Conservation (phyloP, 2,113 vertebrate species). For the Antennarius striatus region DNA sequence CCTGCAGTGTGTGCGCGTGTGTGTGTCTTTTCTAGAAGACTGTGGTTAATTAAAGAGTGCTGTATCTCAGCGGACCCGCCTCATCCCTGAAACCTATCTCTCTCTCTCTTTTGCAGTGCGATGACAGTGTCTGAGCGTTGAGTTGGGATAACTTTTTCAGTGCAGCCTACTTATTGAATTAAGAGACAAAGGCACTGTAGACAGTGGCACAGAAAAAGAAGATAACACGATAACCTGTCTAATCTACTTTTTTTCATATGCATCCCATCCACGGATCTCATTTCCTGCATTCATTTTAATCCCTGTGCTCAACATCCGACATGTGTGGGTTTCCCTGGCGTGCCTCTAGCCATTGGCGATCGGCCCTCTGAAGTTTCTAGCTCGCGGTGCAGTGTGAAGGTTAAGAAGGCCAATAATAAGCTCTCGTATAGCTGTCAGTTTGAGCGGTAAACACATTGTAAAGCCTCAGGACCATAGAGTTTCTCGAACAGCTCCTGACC, state of each 20-base stretch:
- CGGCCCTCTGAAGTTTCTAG: constrained; percentile 64
- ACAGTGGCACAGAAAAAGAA: constrained; percentile 40
- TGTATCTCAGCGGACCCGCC: constrained; percentile 68
- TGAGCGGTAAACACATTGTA: constrained; percentile 76
- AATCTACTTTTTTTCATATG: constrained; percentile 44
- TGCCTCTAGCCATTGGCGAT: constrained; percentile 51
- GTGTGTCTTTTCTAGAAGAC: constrained; percentile 52
- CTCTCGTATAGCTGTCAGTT: constrained; percentile 69
- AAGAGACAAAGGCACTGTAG: constrained; percentile 41
- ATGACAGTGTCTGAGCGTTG: constrained; percentile 29
- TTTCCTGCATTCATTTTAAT: constrained; percentile 51
- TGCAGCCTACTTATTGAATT: constrained; percentile 50
- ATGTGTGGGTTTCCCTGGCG: constrained; percentile 40
- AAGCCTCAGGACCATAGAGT: constrained; percentile 64
- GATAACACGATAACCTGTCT: constrained; percentile 51
- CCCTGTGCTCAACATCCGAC: constrained; percentile 35
- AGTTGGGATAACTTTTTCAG: constrained; percentile 48
- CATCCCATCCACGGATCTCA: constrained; percentile 9
- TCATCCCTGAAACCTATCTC: constrained; percentile 61
- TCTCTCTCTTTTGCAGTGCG: constrained; percentile 32
- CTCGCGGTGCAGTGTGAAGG: constrained; percentile 56
- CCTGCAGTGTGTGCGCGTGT: constrained; percentile 46
- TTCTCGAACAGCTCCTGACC: constrained; percentile 64
- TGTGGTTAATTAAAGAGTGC: constrained; percentile 75
- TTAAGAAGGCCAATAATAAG: constrained; percentile 73